Evolutionary conservation across 1,140 invertebrate species (phyloP).

Genomic region (Drosophila tani): DNA sequence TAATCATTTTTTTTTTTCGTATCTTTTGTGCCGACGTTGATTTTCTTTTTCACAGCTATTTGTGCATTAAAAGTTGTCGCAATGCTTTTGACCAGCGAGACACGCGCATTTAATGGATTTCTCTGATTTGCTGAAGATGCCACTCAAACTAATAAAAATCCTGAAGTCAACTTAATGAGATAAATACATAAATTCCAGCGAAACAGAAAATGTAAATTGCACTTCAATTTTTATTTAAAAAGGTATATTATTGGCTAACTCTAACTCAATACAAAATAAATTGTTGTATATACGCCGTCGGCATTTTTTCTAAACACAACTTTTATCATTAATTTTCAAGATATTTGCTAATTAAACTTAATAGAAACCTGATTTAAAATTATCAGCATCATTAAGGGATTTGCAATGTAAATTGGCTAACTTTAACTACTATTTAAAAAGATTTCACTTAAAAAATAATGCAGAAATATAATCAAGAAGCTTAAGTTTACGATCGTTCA

Average conservation of each 20-base stretch:
- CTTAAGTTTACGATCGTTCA: neutral
- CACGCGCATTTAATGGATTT: slow-evolving; percentile 70
- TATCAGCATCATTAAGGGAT: neutral
- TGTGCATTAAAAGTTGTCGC: slow-evolving; percentile 68
- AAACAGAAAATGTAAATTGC: neutral
- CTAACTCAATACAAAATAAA: neutral
- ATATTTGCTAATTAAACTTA: neutral
- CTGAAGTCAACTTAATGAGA: slow-evolving; percentile 15
- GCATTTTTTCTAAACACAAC: neutral
- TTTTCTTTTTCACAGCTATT: slow-evolving; percentile 60
- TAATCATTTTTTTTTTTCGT: slow-evolving; percentile 68
- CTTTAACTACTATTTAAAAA: neutral
- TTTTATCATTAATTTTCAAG: too few species aligned
- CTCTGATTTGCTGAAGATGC: slow-evolving; percentile 51
- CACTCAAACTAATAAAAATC: slow-evolving; percentile 39
- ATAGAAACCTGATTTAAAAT: neutral
- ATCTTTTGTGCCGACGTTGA: slow-evolving; percentile 37
- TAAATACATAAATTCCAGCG: slow-evolving; percentile 1
- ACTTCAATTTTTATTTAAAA: neutral
- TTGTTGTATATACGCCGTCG: slow-evolving; percentile 8
- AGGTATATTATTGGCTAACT: too few species aligned
- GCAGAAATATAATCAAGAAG: neutral
- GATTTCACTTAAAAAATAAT: neutral
- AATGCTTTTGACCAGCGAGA: slow-evolving; percentile 47
- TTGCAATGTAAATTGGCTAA: neutral